These are phyloP conservation scores for Chrysaora quinquecirrha DNA, from an alignment of 30 jellyfish, hydroid and myxozoan genomes.

Conservation along the genomic window DNA sequence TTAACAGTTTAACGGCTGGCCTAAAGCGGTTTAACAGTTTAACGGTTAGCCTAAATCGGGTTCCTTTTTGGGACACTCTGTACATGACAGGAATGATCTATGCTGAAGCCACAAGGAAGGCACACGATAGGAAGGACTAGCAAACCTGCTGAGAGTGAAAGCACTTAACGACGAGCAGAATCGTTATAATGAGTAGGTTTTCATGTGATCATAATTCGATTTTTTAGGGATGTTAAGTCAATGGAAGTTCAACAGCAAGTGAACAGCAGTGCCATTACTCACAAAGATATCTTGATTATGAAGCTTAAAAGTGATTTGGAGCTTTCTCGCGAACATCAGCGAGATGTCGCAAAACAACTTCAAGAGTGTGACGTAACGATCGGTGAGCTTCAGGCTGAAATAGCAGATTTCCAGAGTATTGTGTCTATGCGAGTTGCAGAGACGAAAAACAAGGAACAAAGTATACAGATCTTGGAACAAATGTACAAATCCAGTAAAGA, in stretches of 20 bases:
- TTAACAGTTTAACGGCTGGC: no score
- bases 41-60: no score
- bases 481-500: constrained; percentile 61
- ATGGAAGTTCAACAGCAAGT: constrained; percentile 68
- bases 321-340: constrained; percentile 52
- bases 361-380: constrained; percentile 59
- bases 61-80: no score
- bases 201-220: no score
- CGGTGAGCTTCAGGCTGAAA: constrained; percentile 60
- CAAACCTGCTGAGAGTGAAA: no score
- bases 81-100: no score
- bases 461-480: constrained; percentile 69
- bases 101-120: no score
- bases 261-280: constrained; percentile 40
- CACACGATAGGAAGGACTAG: no score
- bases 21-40: no score
- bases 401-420: constrained; percentile 45
- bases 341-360: constrained; percentile 72
- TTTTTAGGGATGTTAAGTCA: constrained; percentile 75
- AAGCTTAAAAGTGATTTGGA: constrained; percentile 71
- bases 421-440: constrained; percentile 73
- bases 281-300: constrained; percentile 76
- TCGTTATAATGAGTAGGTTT: no score
- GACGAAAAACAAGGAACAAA: constrained; percentile 72
- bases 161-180: no score